phyloP scores from a whole-genome alignment of 2,888 invertebrate genomes.

The Branchipolynoe longqiensis region DNA sequence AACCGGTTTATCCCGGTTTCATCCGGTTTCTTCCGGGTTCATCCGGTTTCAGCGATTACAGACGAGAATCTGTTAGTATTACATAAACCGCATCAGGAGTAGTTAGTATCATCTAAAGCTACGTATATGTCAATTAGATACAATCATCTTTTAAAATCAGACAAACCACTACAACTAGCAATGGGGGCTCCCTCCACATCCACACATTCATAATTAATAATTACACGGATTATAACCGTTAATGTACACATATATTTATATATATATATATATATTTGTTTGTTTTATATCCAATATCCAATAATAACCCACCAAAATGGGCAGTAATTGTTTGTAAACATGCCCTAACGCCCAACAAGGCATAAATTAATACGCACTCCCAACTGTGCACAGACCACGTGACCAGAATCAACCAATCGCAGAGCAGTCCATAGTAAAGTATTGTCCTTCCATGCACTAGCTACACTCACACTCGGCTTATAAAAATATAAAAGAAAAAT shows the following conservation, averaged over 20 bases:
- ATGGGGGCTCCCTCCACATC: background rate
- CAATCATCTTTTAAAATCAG: conserved; percentile 2
- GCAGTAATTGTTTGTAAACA: too few relatives aligned
- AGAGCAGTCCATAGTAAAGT: too few relatives aligned
- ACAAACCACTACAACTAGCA: background rate
- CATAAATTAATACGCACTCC: conserved; percentile 29
- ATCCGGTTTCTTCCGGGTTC: too few relatives aligned
- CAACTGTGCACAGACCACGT: too few relatives aligned
- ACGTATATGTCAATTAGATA: background rate
- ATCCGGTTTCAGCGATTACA: too few relatives aligned
- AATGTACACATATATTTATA: too few relatives aligned
- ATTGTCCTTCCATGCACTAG: conserved; percentile 32
- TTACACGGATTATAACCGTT: background rate
- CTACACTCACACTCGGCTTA: conserved; percentile 31
- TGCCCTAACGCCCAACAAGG: conserved; percentile 14
- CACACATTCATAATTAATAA: background rate
- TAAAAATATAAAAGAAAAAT: conserved; percentile 39
- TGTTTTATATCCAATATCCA: too few relatives aligned
- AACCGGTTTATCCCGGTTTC: too few relatives aligned
- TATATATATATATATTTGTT: too few relatives aligned
- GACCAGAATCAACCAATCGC: background rate
- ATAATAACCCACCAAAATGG: background rate
- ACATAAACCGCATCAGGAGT: too few relatives aligned
- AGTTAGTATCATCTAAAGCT: conserved; percentile 9
- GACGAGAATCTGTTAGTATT: conserved; percentile 6